Base-by-base conservation (phyloP, 2,113 vertebrate genomes). In the Callipepla californica region DNA sequence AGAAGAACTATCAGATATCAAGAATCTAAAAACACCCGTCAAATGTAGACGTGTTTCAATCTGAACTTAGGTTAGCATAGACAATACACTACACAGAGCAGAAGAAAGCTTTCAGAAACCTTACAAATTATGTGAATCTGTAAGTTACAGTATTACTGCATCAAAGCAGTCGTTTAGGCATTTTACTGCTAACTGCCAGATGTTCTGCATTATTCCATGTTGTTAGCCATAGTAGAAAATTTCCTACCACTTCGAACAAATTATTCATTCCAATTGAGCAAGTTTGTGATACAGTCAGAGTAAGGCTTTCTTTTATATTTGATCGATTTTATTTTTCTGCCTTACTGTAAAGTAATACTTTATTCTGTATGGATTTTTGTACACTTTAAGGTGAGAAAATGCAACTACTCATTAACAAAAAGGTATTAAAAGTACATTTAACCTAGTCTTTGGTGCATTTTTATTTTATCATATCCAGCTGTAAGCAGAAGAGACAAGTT, bases 401-500 rank as follows among this genome's bases (percentile, higher is more conserved):
- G 14, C 67, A 94, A 45, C 42, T 94, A 76, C 45, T 92, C 57
- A 96, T 89, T 95, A 94, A 87, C 16, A 51, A 19, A 34, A 45
- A 65, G 69, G 9, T 58, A 83, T 75, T 88, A 90, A 85, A 94
- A 74, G 77, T 89, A 79, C 55, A 76, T 72, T 80, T 89, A 87
- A 70, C 84, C 25, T 77, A 82, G 75, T 67, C 89, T 91, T 83
- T 74, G 93, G 45, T 81, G 51, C 51, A 53, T 30, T 53, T 53
- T 23, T 74, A 66, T 66, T 91, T 95, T 93, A 96, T 93, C 83
- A 91, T 80, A 94, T 40, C 62, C 85, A 90, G 94, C 94, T 89
- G 74, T 90, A 95, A 97, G 63, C 59, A 77, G 82, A 79, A 98
- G 96, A 98, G 97, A 98, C 98, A 98, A 98, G 95, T 95, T 94